phyloP scores from a whole-genome alignment of 2,113 vertebrate genomes.

The Charadrius vociferus region DNA sequence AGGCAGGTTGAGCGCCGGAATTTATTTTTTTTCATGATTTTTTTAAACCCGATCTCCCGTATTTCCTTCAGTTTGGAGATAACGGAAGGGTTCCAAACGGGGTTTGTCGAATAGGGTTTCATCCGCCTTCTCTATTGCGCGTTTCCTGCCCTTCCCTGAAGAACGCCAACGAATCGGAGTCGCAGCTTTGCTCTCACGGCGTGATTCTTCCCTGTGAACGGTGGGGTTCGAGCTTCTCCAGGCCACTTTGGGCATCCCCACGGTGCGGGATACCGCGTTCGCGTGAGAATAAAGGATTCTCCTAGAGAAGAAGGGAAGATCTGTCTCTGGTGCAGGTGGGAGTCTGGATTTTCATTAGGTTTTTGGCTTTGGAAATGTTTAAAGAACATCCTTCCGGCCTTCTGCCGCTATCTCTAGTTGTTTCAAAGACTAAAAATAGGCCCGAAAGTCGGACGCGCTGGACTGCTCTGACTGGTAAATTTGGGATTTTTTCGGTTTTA shows the following conservation, averaged over 20 bases:
- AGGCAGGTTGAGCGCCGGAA: neutral
- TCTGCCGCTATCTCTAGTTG: neutral
- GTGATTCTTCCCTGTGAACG: neutral
- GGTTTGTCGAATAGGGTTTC: neutral
- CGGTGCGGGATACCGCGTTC: accelerated
- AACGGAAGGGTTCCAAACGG: neutral
- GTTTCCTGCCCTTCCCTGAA: neutral
- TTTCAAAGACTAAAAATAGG: neutral
- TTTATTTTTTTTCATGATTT: no score
- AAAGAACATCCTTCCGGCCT: neutral
- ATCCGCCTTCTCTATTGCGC: neutral
- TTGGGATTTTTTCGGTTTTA: neutral
- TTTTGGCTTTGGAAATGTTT: neutral
- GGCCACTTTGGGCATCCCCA: neutral
- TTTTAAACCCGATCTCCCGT: neutral
- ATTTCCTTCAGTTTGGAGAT: neutral
- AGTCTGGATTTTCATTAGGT: neutral
- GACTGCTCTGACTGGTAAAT: neutral
- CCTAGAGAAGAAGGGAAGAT: neutral
- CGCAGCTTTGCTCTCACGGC: neutral
- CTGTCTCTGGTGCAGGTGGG: neutral
- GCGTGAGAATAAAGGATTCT: neutral
- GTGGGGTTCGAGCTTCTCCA: neutral
- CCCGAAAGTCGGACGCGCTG: neutral
- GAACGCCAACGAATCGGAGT: accelerated